Conservation (phyloP, 2,113 vertebrate species). For the Anguilla japonica region DNA sequence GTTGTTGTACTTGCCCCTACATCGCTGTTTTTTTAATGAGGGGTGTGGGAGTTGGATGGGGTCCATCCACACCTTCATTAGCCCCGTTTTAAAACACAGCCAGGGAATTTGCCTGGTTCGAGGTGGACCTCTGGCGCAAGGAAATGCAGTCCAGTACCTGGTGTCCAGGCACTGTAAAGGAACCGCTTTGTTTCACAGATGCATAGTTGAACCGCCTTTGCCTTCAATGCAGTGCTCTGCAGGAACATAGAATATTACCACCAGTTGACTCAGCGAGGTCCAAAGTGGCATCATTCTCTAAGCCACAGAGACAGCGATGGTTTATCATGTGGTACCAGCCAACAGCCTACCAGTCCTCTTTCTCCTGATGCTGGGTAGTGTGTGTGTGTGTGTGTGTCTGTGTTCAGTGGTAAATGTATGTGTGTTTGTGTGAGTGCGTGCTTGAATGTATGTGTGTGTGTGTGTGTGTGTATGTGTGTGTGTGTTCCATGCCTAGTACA, state of each 20-base stretch:
- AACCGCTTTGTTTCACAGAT: constrained; percentile 34
- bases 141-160: constrained; percentile 21
- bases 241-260: constrained; percentile 60
- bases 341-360: constrained; percentile 51
- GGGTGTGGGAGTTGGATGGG: constrained; percentile 36
- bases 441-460: background rate
- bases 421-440: background rate
- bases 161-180: constrained; percentile 39
- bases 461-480: background rate
- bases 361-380: background rate
- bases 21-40: constrained; percentile 42
- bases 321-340: constrained; percentile 60
- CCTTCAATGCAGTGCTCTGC: constrained; percentile 20
- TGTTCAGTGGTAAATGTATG: background rate
- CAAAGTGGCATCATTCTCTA: constrained; percentile 5
- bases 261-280: constrained; percentile 53
- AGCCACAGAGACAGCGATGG: constrained; percentile 39
- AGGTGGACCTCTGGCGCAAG: constrained; percentile 43
- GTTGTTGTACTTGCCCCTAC: constrained; percentile 45
- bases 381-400: too few species aligned
- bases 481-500: background rate
- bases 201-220: constrained; percentile 37
- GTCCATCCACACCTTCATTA: constrained; percentile 39
- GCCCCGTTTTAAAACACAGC: constrained; percentile 39
- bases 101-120: constrained; percentile 41